These are phyloP conservation scores for Sebastes schlegelii DNA, from an alignment of 2,113 vertebrate genomes.

Conservation along the genomic window DNA sequence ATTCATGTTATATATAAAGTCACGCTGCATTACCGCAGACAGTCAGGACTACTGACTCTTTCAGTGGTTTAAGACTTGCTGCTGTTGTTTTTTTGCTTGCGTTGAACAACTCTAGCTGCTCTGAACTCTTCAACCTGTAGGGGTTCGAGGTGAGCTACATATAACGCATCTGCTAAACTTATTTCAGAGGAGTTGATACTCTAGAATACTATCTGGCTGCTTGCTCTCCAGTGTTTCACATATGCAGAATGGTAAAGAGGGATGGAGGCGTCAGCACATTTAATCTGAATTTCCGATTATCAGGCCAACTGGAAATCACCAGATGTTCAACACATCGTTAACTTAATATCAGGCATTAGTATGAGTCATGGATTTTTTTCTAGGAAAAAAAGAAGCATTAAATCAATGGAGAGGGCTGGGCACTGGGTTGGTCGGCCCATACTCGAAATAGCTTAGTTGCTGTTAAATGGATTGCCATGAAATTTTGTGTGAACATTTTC, in stretches of 20 bases:
- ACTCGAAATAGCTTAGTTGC: background rate
- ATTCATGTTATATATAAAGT: slow-evolving; percentile 8
- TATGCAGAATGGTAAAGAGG: background rate
- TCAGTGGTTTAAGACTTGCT: background rate
- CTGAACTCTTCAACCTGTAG: slow-evolving; percentile 6
- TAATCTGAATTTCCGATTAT: slow-evolving; percentile 17
- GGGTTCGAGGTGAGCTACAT: background rate
- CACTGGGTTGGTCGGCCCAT: background rate
- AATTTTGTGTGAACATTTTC: background rate
- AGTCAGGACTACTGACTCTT: background rate
- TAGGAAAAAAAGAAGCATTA: slow-evolving; percentile 2
- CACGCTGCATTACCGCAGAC: background rate
- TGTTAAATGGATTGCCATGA: background rate
- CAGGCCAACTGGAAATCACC: slow-evolving; percentile 23
- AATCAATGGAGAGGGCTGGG: background rate
- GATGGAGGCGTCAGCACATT: background rate
- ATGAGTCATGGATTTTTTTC: slow-evolving; percentile 33
- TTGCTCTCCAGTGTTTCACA: background rate
- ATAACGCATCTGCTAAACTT: background rate
- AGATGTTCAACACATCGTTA: slow-evolving; percentile 45
- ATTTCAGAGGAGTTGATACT: background rate
- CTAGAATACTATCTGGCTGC: background rate
- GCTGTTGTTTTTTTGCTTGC: background rate
- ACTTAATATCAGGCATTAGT: slow-evolving; percentile 37
- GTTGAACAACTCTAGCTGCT: background rate